Evolutionary conservation across 2,113 vertebrate genomes (phyloP), one percentile per base, ranked within the genome.

Genomic region (Mellivora capensis): DNA sequence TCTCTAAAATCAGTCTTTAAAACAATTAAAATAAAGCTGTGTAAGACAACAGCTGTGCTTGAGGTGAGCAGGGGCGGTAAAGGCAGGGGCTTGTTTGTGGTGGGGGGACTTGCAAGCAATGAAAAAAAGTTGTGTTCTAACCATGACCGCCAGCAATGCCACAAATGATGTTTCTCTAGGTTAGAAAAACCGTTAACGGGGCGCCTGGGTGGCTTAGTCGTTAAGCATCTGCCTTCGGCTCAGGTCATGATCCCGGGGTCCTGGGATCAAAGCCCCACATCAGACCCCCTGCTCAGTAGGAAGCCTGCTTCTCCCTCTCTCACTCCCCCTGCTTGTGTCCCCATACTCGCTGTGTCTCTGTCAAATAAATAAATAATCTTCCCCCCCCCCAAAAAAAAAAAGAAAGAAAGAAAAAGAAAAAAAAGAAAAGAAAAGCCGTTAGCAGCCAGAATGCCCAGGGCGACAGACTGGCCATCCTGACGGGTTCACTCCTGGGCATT

Each of bases 401-500:
- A 47, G 13, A 47, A 42, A 42, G 42, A 42, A 42, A 42, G 6
- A 42, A 7, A 44, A 44, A 14, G 3, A 49, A 49, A 14, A 13
- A 49, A 44, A 54, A 54, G 52, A 54, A 54, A 54, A 64, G 62
- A 39, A 54, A 86, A 11, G 14, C 72, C 6, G 0, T 74, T 54
- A 4, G 52, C 23, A 7, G 62, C 72, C 2, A 14, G 44, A 31
- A 4, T 82, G 7, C 0, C 4, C 31, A 13, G 44, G 21, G 14
- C 0, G 21, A 0, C n/a, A 31, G 31, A 17, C 47, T 2, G 25
- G 37, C 84, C 4, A 0, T 20, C 18, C 72, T 3, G 1, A 0
- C 0, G 0, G 13, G 29, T 18, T 37, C 39, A 0, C 31, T 76
- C 47, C 25, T 10, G 42, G 62, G 42, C 2, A 29, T 31, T 54